Conservation (phyloP, 2,797 vertebrate species). For the Furcifer pardalis region DNA sequence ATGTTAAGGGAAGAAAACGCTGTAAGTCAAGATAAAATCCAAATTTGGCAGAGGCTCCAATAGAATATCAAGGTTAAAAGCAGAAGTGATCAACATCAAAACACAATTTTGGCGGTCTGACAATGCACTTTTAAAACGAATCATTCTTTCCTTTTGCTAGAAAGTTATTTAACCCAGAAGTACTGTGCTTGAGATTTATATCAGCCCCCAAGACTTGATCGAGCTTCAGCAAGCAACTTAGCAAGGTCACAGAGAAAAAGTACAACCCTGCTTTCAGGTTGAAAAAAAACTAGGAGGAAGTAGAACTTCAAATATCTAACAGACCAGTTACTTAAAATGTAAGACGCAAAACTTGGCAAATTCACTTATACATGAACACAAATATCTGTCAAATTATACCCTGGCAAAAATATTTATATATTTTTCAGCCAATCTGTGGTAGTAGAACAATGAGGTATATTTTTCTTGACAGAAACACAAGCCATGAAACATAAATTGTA, state of each 20-base stretch:
- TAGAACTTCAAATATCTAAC: neutral
- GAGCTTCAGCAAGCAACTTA: neutral
- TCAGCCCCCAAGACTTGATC: neutral
- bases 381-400: neutral
- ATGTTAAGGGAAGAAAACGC: neutral
- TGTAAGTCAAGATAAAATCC: conserved; percentile 4
- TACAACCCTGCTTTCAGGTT: neutral
- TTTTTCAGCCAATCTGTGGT: neutral
- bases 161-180: conserved; percentile 33
- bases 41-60: neutral
- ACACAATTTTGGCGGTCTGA: conserved; percentile 1
- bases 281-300: conserved; percentile 29
- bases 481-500: conserved; percentile 11
- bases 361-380: neutral
- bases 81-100: conserved; percentile 17
- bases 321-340: neutral
- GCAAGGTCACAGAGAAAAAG: neutral
- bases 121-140: conserved; percentile 22
- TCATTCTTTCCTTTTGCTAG: conserved; percentile 23
- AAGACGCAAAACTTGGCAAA: conserved; percentile 9
- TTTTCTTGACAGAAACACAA: conserved; percentile 19
- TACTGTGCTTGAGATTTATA: conserved; percentile 19
- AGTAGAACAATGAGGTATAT: conserved; percentile 9
- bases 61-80: conserved; percentile 39
- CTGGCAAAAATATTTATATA: conserved; percentile 3